Evolutionary conservation across 2,797 vertebrate genomes (phyloP).

Genomic region (Pagetopsis macropterus): DNA sequence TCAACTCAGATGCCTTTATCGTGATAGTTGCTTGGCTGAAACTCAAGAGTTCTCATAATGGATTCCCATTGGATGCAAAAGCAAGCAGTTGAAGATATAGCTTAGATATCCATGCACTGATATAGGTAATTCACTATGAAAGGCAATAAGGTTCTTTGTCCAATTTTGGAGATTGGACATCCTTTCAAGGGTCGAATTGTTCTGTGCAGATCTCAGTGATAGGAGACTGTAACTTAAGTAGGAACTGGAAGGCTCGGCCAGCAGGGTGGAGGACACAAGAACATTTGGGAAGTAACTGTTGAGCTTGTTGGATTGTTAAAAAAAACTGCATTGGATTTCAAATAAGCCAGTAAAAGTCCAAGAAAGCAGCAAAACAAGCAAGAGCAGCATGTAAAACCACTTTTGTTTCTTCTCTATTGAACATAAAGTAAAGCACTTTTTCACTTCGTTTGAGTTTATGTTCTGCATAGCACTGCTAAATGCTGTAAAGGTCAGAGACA

Average conservation of each 20-base stretch:
- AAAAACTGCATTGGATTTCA: constrained; percentile 11
- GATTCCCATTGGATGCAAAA: constrained; percentile 58
- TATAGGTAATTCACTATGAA: constrained; percentile 69
- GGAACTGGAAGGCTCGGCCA: constrained; percentile 22
- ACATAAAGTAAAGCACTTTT: background rate
- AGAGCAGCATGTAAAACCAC: constrained; percentile 7
- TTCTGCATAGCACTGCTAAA: constrained; percentile 11
- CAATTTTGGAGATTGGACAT: constrained; percentile 41
- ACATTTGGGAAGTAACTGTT: constrained; percentile 29
- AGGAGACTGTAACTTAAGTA: constrained; percentile 66
- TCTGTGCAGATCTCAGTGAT: constrained; percentile 55
- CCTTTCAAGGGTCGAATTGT: constrained; percentile 66
- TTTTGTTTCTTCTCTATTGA: constrained; percentile 19
- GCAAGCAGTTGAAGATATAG: constrained; percentile 66
- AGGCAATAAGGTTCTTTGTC: constrained; percentile 67
- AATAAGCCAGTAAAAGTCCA: constrained; percentile 13
- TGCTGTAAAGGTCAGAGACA: constrained; percentile 46
- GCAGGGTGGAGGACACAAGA: constrained; percentile 16
- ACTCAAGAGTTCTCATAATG: constrained; percentile 73
- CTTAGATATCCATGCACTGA: constrained; percentile 66
- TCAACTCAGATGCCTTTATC: constrained; percentile 68
- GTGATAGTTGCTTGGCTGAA: constrained; percentile 65
- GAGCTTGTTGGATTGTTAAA: constrained; percentile 23
- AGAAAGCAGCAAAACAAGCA: constrained; percentile 9
- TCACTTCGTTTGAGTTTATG: constrained; percentile 28